phyloP scores from a whole-genome alignment of 64 coral and sea anemone genomes.

The Dendronephthya gigantea region DNA sequence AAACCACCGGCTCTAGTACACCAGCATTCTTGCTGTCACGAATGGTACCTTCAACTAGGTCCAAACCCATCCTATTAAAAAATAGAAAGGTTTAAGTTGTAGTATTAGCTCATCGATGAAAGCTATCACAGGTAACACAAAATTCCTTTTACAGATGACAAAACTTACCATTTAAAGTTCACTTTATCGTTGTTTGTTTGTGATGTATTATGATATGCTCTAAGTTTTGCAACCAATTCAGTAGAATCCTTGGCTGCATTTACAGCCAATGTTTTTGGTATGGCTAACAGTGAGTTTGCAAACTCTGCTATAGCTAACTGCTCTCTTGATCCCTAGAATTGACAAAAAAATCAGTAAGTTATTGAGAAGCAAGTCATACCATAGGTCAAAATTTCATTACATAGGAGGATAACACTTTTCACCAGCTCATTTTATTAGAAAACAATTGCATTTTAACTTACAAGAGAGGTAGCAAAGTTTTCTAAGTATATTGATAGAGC shows the following conservation, averaged over 20 bases:
- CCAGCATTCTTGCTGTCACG: conserved; percentile 93
- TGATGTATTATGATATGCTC: conserved; percentile 89
- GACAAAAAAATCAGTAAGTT: neutral
- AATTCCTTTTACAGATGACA: neutral
- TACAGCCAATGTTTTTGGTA: conserved; percentile 79
- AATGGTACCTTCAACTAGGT: conserved; percentile 79
- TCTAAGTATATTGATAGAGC: conserved; percentile 92
- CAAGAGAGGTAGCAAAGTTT: conserved; percentile 96
- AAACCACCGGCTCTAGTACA: conserved; percentile 80
- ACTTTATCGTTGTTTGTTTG: conserved; percentile 75
- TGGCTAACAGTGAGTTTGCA: conserved; percentile 78
- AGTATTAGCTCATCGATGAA: neutral
- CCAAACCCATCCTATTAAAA: conserved; percentile 69
- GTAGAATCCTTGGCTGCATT: conserved; percentile 83
- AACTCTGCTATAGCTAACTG: conserved; percentile 97
- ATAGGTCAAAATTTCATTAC: too few species aligned
- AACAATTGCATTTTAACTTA: conserved; percentile 28
- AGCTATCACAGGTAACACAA: too few species aligned
- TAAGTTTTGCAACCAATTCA: conserved; percentile 67
- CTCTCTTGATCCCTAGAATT: conserved; percentile 71
- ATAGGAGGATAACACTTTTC: too few species aligned
- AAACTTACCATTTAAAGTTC: conserved; percentile 68
- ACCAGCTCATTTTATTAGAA: too few species aligned
- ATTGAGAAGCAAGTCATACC: too few species aligned
- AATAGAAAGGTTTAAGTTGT: neutral